Conservation (phyloP, 2,888 invertebrate species). For the Ochropleura leucogaster region DNA sequence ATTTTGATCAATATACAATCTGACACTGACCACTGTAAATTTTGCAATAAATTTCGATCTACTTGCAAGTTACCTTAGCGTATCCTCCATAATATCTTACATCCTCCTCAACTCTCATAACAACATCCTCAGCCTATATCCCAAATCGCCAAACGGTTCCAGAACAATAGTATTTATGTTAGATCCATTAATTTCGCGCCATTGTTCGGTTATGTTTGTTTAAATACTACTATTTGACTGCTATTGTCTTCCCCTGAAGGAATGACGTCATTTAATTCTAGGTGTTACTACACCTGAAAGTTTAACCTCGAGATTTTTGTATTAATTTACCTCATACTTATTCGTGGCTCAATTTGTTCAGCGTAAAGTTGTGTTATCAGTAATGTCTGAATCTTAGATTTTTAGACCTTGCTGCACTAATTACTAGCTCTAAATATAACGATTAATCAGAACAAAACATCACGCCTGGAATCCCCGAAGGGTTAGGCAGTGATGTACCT, state of each 20-base stretch:
- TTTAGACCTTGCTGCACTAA: not conserved
- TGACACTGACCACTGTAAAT: too few species aligned
- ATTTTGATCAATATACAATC: too few species aligned
- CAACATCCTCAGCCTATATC: not conserved
- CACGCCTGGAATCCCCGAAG: too few species aligned
- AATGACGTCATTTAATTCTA: constrained; percentile 45
- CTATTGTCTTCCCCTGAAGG: constrained; percentile 54
- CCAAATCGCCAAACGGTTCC: not conserved
- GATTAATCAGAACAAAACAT: not conserved
- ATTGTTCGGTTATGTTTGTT: constrained; percentile 65
- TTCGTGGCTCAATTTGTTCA: not conserved
- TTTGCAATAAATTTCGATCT: too few species aligned
- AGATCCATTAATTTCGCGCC: constrained; percentile 42
- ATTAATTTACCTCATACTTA: not conserved
- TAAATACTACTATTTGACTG: constrained; percentile 57
- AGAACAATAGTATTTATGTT: constrained; percentile 48
- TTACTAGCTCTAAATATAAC: not conserved
- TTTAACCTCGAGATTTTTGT: not conserved
- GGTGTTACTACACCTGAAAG: not conserved
- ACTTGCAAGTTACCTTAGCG: too few species aligned
- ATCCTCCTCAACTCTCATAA: not conserved
- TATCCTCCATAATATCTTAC: not conserved
- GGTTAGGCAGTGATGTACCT: too few species aligned
- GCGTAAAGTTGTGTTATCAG: not conserved
- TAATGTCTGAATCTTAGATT: not conserved